phyloP scores from a whole-genome alignment of 2,113 vertebrate genomes.

The Tragelaphus buxtoni region DNA sequence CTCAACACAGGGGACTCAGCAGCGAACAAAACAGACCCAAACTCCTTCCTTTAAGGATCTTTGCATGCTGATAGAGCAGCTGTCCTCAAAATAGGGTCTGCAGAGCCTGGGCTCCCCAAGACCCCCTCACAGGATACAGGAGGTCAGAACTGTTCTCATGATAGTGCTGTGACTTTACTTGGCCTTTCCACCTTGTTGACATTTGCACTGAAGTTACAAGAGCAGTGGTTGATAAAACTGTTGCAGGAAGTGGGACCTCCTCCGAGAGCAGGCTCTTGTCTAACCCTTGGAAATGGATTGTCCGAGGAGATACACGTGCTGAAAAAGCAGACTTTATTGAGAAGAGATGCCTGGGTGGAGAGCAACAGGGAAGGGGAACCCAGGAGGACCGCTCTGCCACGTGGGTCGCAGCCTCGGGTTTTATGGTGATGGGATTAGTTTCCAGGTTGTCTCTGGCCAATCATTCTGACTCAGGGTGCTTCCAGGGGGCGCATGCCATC shows the following conservation, averaged over 20 bases:
- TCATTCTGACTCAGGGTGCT: background rate
- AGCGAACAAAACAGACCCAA: background rate
- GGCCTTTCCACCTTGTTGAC: background rate
- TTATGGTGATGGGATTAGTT: background rate
- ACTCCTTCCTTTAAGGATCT: background rate
- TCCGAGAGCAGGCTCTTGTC: background rate
- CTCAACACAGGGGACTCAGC: background rate
- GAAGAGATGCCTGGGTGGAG: background rate
- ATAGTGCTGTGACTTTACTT: background rate
- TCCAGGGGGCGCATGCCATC: background rate
- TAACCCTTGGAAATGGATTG: background rate
- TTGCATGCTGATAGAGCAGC: background rate
- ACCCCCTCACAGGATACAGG: background rate
- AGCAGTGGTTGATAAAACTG: background rate
- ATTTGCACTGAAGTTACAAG: background rate
- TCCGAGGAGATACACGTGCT: background rate
- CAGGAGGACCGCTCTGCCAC: background rate
- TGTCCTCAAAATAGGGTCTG: background rate
- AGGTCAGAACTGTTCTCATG: background rate
- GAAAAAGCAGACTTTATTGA: background rate
- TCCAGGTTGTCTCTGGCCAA: background rate
- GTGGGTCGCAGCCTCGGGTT: background rate
- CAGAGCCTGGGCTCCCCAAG: background rate
- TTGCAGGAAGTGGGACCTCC: background rate
- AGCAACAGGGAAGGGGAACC: background rate